Evolutionary conservation across 2,113 vertebrate genomes (phyloP), one percentile per base, ranked within the genome.

Genomic region (Triplophysa rosa): DNA sequence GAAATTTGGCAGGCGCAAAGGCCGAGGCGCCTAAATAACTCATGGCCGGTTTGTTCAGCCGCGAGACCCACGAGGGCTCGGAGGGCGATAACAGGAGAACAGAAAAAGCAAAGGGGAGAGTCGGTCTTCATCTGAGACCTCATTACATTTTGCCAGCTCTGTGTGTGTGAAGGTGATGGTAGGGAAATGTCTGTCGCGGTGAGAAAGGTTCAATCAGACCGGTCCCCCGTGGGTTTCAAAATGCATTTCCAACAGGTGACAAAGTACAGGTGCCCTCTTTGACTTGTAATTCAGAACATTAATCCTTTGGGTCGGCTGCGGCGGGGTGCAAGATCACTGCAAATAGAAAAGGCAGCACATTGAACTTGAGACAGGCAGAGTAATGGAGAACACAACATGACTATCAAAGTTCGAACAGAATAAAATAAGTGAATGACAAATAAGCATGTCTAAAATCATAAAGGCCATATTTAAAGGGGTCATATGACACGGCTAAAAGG

Each of bases 31-130:
- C 78, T 86, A 87, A 88, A 89, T 88, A 88, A 88, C 87, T 90
- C 84, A 86, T 90, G 89, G 87, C 86, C 83, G 81, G 86, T 89
- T 86, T 85, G 85, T 86, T 87, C 87, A 83, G 84, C 13, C 62
- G 72, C 21, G 64, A 74, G 84, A 86, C 84, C 87, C 83, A 69
- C 65, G 80, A 80, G 82, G 83, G 81, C 80, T 66, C 54, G 17
- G 52, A 9, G 54, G 72, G 77, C 77, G 84, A 86, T 85, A 87
- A 87, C 78, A 83, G 59, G 77, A 76, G 64, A 70, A 72, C 85
- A 49, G 65, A 76, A 47, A 75, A 80, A 78, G 62, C 75, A 78
- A 81, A 52, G 58, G 76, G 76, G 21, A 54, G 52, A 67, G 78
- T 78, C 58, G 42, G 62, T 66, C 69, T 78, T 85, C 80, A 85